These are phyloP conservation scores for Oreochromis aureus DNA, from an alignment of 2,113 vertebrate species.

Conservation along the genomic window DNA sequence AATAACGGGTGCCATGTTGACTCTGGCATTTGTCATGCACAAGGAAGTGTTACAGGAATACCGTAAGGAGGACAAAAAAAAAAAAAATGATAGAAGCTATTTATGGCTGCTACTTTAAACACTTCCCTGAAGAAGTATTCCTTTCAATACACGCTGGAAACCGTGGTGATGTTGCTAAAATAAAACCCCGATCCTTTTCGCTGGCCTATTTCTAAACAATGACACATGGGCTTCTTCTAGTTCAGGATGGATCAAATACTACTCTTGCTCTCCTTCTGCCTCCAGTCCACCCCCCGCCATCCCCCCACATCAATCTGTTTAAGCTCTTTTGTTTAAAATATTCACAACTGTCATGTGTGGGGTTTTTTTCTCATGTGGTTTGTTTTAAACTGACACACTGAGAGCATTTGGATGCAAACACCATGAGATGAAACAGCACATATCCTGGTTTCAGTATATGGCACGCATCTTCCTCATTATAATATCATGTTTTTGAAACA, in stretches of 20 bases:
- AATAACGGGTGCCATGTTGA: not conserved
- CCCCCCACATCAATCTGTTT: not conserved
- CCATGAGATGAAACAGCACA: not conserved
- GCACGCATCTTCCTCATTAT: not conserved
- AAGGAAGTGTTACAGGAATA: not conserved
- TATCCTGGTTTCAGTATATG: not conserved
- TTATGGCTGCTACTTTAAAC: not conserved
- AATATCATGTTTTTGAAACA: not conserved
- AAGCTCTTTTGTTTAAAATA: not conserved
- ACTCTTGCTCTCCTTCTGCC: not conserved
- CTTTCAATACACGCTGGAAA: constrained; percentile 17
- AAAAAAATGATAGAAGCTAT: not conserved
- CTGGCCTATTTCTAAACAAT: constrained; percentile 39
- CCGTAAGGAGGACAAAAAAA: not conserved
- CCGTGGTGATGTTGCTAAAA: not conserved
- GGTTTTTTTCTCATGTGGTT: accelerated
- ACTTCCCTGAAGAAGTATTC: not conserved
- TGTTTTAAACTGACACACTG: not conserved
- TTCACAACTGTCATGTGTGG: not conserved
- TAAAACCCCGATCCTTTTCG: constrained; percentile 5
- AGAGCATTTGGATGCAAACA: not conserved
- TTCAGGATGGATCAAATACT: not conserved
- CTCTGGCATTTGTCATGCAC: not conserved
- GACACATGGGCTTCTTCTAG: not conserved
- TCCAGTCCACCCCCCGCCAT: not conserved